phyloP scores from a whole-genome alignment of 2,888 invertebrate genomes.

The Amiota communis region DNA sequence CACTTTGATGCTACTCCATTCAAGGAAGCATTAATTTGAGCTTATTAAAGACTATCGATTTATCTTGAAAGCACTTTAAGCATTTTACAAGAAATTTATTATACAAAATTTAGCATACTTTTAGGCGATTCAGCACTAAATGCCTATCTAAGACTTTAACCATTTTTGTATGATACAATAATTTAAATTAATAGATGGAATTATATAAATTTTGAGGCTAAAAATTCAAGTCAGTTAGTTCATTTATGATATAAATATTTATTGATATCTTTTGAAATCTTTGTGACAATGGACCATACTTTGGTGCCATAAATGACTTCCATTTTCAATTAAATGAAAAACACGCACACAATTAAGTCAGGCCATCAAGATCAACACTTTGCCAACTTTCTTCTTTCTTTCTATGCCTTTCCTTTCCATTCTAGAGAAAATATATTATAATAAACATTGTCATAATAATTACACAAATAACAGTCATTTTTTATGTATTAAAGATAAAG shows the following conservation, averaged over 20 bases:
- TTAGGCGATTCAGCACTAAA: no score
- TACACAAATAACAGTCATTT: slow-evolving; percentile 18
- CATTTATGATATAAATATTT: no score
- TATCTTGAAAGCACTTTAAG: slow-evolving; percentile 19
- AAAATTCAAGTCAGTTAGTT: no score
- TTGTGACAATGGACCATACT: no score
- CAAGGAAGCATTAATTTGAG: slow-evolving; percentile 21
- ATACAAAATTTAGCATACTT: no score
- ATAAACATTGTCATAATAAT: slow-evolving; percentile 2
- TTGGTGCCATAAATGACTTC: no score
- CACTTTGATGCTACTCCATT: slow-evolving; percentile 3
- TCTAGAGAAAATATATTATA: not conserved
- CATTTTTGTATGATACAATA: no score
- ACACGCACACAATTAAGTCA: not conserved
- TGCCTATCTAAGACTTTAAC: no score
- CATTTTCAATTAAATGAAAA: no score
- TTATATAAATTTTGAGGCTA: no score
- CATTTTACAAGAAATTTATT: not conserved
- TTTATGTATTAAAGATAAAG: not conserved
- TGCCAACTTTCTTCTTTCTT: not conserved
- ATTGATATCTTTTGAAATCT: no score
- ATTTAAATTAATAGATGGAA: no score
- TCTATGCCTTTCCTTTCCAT: not conserved
- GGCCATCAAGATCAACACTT: slow-evolving; percentile 1
- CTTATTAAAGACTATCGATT: slow-evolving; percentile 17